Conservation (phyloP, 1,140 invertebrate species). For the Psix sp. region DNA sequence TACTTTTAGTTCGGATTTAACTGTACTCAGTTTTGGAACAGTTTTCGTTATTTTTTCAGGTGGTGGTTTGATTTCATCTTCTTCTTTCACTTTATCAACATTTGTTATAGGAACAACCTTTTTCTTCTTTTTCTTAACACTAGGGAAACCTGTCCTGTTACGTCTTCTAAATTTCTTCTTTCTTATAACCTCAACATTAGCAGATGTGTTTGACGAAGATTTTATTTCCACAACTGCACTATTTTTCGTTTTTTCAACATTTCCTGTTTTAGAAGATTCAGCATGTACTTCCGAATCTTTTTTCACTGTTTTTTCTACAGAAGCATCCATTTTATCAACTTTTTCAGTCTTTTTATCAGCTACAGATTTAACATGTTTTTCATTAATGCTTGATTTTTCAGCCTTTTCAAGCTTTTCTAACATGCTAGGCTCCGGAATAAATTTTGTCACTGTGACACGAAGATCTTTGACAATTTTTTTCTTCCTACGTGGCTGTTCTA, state of each 20-base stretch:
- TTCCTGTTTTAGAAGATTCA: constrained; percentile 3
- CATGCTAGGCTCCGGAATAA: constrained; percentile 69
- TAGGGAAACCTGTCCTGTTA: constrained; percentile 92
- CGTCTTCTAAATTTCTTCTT: constrained; percentile 83
- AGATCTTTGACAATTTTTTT: constrained; percentile 78
- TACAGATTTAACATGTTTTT: constrained; percentile 60
- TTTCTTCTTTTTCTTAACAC: constrained; percentile 89
- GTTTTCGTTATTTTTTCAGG: constrained; percentile 20
- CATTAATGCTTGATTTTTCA: constrained; percentile 57
- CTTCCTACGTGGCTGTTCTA: constrained; percentile 74
- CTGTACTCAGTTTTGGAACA: constrained; percentile 1
- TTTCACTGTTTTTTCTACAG: constrained; percentile 42
- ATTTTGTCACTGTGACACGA: constrained; percentile 77
- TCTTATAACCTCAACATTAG: constrained; percentile 66
- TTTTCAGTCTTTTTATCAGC: constrained; percentile 64
- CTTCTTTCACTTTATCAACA: constrained; percentile 39
- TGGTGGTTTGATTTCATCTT: constrained; percentile 33
- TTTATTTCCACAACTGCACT: constrained; percentile 36
- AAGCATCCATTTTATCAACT: constrained; percentile 16
- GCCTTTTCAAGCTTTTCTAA: constrained; percentile 64
- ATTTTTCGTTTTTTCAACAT: constrained; percentile 31
- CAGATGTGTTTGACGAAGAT: background rate
- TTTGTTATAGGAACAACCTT: constrained; percentile 68
- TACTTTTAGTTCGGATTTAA: constrained; percentile 26
- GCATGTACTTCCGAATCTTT: constrained; percentile 34